Evolutionary conservation across 1,140 invertebrate genomes (phyloP).

Genomic region (Drosophila nigrodunni): DNA sequence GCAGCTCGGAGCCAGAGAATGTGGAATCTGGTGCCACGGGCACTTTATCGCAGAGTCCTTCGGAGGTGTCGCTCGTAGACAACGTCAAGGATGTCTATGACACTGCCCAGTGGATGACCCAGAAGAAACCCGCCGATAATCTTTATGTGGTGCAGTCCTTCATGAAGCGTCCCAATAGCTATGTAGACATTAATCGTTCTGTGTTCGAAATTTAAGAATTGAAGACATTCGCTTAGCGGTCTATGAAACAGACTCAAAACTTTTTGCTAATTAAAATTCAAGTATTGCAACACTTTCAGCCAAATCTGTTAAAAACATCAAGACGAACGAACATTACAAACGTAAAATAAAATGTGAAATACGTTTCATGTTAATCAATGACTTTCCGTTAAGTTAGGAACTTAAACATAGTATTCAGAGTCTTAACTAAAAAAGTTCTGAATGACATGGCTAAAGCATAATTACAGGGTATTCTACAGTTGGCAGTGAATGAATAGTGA

Average conservation of each 20-base stretch:
- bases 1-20: slow-evolving; percentile 46
- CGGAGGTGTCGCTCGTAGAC: slow-evolving; percentile 15
- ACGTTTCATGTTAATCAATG: background rate
- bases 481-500: no score
- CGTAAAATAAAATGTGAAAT: background rate
- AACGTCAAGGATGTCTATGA: slow-evolving; percentile 31
- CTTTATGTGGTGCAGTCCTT: slow-evolving; percentile 67
- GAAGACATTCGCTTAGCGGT: no score
- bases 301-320: no score
- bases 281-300: background rate
- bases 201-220: slow-evolving; percentile 50
- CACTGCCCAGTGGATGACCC: slow-evolving; percentile 28
- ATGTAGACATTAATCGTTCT: slow-evolving; percentile 52
- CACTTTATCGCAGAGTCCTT: slow-evolving; percentile 32
- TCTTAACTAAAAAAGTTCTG: no score
- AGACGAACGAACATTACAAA: no score
- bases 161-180: slow-evolving; percentile 58
- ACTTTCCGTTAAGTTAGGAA: no score
- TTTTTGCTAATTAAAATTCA: background rate
- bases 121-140: slow-evolving; percentile 22
- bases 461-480: no score
- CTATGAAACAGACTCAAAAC: no score
- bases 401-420: no score
- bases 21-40: slow-evolving; percentile 33
- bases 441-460: no score